These are phyloP conservation scores for Pseudolycoriella hygida DNA, from an alignment of 2,888 invertebrate genomes.

Conservation along the genomic window DNA sequence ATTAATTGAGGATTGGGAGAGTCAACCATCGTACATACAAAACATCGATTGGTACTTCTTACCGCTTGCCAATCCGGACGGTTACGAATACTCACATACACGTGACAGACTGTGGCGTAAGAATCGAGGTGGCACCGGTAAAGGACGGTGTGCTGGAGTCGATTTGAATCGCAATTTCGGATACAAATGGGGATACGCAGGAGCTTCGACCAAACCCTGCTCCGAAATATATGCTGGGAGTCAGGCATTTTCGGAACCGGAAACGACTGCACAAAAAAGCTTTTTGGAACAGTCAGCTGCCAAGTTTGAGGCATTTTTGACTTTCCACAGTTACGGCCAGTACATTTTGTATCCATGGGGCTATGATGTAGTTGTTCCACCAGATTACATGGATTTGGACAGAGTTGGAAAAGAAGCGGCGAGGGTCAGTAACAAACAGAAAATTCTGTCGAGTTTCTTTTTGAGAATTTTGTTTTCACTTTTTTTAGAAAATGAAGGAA, in stretches of 20 bases:
- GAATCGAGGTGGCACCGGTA: conserved; percentile 42
- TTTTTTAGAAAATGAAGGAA: conserved; percentile 35
- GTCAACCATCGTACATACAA: conserved; percentile 44
- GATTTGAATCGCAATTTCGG: conserved; percentile 81
- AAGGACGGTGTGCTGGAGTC: conserved; percentile 47
- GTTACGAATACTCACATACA: conserved; percentile 72
- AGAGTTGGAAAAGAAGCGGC: conserved; percentile 51
- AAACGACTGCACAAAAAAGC: conserved; percentile 46
- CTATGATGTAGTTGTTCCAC: conserved; percentile 51
- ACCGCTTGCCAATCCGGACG: conserved; percentile 66
- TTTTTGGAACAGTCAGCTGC: conserved; percentile 30
- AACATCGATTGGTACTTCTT: conserved; percentile 69
- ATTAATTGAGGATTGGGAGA: conserved; percentile 47
- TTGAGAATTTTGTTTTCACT: not conserved
- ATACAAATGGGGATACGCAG: conserved; percentile 73
- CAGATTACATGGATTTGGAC: conserved; percentile 51
- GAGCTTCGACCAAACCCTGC: conserved; percentile 69
- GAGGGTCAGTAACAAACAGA: conserved; percentile 34
- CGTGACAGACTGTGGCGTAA: conserved; percentile 72
- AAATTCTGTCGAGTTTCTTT: conserved; percentile 1
- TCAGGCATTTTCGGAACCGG: conserved; percentile 71
- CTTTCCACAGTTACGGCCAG: conserved; percentile 76
- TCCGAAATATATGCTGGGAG: conserved; percentile 65
- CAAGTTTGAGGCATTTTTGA: conserved; percentile 50
- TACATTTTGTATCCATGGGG: conserved; percentile 79